Evolutionary conservation across 1,140 invertebrate species (phyloP).

Genomic region (Drosophila melanica): DNA sequence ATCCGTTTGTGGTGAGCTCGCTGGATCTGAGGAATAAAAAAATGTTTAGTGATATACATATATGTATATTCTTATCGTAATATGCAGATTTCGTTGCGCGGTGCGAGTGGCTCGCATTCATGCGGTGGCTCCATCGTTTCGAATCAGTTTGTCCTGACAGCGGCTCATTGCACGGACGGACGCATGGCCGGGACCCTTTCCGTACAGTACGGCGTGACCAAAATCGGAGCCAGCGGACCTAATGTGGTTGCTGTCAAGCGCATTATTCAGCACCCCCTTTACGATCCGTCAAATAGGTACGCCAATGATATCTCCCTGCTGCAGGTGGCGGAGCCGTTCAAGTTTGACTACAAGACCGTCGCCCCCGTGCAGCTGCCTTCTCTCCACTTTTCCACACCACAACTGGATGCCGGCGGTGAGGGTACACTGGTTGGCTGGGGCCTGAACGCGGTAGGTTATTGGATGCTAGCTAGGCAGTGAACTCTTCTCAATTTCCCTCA

Average conservation of each 20-base stretch:
- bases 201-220: slow-evolving; percentile 66
- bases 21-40: neutral
- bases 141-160: slow-evolving; percentile 85
- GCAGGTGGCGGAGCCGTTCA: slow-evolving; percentile 54
- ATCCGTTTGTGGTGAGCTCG: slow-evolving; percentile 71
- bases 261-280: slow-evolving; percentile 76
- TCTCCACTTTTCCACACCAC: slow-evolving; percentile 53
- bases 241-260: slow-evolving; percentile 68
- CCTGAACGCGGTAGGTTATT: slow-evolving; percentile 55
- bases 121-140: slow-evolving; percentile 86
- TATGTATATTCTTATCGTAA: neutral
- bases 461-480: neutral
- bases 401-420: slow-evolving; percentile 46
- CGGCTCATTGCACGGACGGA: slow-evolving; percentile 86
- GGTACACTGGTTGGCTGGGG: slow-evolving; percentile 81
- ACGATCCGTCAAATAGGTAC: slow-evolving; percentile 60
- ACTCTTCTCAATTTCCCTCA: neutral
- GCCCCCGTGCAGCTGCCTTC: slow-evolving; percentile 60
- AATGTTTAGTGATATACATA: too few species aligned
- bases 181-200: slow-evolving; percentile 37
- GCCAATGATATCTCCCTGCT: slow-evolving; percentile 76
- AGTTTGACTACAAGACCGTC: slow-evolving; percentile 61
- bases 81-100: slow-evolving; percentile 67
- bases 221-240: slow-evolving; percentile 49
- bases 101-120: slow-evolving; percentile 84